Conservation (phyloP, 1,140 invertebrate genomes). For the Drosophila biarmipes region DNA sequence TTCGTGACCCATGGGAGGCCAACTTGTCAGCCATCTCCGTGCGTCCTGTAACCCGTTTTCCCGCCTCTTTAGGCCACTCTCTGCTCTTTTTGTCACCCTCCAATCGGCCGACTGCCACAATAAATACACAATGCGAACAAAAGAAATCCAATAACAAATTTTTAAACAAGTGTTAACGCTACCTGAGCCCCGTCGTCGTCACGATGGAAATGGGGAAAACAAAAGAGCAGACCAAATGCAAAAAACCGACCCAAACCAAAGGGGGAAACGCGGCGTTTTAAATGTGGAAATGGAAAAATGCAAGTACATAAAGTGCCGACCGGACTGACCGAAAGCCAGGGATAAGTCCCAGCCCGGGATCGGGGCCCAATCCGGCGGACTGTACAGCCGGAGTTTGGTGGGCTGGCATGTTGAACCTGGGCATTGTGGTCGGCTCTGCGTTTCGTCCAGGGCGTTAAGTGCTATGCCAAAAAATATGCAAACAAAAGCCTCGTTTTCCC, state of each 20-base stretch:
- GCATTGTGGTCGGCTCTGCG: constrained; percentile 66
- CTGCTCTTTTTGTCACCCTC: constrained; percentile 27
- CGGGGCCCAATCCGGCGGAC: not conserved
- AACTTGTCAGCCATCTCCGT: constrained; percentile 27
- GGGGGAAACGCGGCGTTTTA: constrained; percentile 36
- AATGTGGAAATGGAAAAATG: constrained; percentile 68
- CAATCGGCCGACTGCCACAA: constrained; percentile 35
- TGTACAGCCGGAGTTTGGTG: constrained; percentile 9
- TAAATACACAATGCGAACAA: constrained; percentile 69
- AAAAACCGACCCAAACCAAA: constrained; percentile 13
- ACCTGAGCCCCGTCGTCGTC: constrained; percentile 62
- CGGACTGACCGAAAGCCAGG: constrained; percentile 35
- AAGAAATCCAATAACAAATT: constrained; percentile 79
- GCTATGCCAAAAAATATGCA: constrained; percentile 63
- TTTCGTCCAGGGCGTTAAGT: constrained; percentile 39
- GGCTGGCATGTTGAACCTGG: constrained; percentile 29
- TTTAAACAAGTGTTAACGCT: constrained; percentile 81
- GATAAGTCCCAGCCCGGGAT: constrained; percentile 53
- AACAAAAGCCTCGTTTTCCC: constrained; percentile 39
- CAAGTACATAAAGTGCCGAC: constrained; percentile 52
- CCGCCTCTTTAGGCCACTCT: not conserved
- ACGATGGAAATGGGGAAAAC: constrained; percentile 33
- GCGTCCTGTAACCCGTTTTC: not conserved
- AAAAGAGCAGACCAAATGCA: constrained; percentile 20
- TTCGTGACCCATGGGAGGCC: constrained; percentile 41